Evolutionary conservation across 2,797 vertebrate genomes (phyloP).

Genomic region (Enteromius unitaeniatus): DNA sequence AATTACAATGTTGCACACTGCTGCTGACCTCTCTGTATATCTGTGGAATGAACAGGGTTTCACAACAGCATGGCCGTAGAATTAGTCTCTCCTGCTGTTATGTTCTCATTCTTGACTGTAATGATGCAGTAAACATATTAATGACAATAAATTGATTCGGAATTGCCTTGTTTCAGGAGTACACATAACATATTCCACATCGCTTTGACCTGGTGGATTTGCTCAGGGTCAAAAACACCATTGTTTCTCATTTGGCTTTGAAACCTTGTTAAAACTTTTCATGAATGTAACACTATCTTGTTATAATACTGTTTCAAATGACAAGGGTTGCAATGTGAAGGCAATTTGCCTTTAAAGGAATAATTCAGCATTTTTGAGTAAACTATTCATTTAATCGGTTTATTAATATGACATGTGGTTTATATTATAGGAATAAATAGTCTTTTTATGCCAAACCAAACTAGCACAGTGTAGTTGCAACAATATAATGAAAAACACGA

Average conservation of each 20-base stretch:
- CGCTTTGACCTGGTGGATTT: not conserved
- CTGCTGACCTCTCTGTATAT: constrained; percentile 16
- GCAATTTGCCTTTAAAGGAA: not conserved
- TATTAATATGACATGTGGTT: constrained; percentile 1
- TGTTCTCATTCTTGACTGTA: not conserved
- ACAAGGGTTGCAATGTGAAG: not conserved
- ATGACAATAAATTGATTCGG: constrained; percentile 3
- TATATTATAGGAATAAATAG: not conserved
- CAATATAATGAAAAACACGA: not conserved
- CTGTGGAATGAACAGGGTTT: constrained; percentile 18
- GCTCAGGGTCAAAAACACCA: not conserved
- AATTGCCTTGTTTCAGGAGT: not conserved
- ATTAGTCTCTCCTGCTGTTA: not conserved
- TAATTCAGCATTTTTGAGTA: not conserved
- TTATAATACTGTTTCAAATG: constrained; percentile 1
- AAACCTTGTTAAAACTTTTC: not conserved
- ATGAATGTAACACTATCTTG: not conserved
- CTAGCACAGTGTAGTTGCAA: not conserved
- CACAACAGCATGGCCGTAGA: not conserved
- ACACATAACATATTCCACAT: not conserved
- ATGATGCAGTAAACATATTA: not conserved
- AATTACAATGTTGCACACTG: not conserved
- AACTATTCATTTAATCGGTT: not conserved
- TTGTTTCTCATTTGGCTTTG: constrained; percentile 3
- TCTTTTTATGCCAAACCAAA: not conserved